phyloP scores from a whole-genome alignment of 2,113 vertebrate genomes.

The Nerophis ophidion region DNA sequence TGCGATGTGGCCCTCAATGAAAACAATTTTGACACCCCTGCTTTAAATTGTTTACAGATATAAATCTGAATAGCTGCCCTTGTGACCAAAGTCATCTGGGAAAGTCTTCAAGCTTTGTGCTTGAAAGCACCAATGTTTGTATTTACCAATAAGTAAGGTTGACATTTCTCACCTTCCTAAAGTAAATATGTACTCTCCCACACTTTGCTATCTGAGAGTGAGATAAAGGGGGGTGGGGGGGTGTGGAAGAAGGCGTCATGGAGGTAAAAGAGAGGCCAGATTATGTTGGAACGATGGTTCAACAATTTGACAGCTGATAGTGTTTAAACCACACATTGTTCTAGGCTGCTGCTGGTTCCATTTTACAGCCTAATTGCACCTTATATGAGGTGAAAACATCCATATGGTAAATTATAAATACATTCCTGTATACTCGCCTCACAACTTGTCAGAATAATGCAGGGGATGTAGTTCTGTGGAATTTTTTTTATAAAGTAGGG shows the following conservation, averaged over 20 bases:
- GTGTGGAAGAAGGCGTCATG: not conserved
- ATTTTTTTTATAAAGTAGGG: not conserved
- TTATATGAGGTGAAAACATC: slow-evolving; percentile 71
- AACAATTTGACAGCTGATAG: slow-evolving; percentile 76
- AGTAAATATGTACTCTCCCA: slow-evolving; percentile 62
- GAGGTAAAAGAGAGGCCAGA: slow-evolving; percentile 11
- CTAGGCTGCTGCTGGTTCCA: slow-evolving; percentile 57
- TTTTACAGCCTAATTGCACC: slow-evolving; percentile 66
- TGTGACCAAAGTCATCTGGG: too few relatives aligned
- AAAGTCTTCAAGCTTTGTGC: not conserved
- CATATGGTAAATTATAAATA: slow-evolving; percentile 41
- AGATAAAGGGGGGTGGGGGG: slow-evolving; percentile 32
- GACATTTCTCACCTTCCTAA: slow-evolving; percentile 60
- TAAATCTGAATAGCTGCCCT: too few relatives aligned
- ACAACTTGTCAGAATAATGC: not conserved
- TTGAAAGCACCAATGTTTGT: slow-evolving; percentile 42
- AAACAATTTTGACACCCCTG: too few relatives aligned
- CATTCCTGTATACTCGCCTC: slow-evolving; percentile 27
- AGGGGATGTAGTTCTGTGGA: slow-evolving; percentile 6
- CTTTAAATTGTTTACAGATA: too few relatives aligned
- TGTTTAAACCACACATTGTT: slow-evolving; percentile 68
- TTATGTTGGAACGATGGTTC: slow-evolving; percentile 61
- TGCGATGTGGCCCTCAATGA: too few relatives aligned
- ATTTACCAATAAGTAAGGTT: slow-evolving; percentile 57
- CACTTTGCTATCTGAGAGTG: slow-evolving; percentile 33